Percentiles rank a stretch among this genome's conserved stretches.
These are phyloP conservation scores for Amblyopsis hoosieri DNA, from an alignment of 2,797 vertebrate genomes.

Conservation along the genomic window DNA sequence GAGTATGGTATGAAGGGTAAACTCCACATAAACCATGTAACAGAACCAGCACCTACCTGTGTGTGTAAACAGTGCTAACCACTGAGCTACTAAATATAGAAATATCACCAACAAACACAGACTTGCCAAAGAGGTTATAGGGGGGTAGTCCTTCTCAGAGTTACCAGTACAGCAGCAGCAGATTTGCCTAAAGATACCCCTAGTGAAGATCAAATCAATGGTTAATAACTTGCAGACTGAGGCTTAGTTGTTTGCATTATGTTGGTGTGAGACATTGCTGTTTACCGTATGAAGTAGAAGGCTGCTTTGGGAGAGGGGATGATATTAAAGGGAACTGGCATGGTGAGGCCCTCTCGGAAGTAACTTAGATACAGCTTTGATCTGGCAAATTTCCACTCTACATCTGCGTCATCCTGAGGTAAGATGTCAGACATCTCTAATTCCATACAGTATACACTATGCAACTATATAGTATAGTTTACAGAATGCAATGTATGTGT, in stretches of 20 bases:
- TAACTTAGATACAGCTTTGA: conserved; percentile 91
- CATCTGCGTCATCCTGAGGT: conserved; percentile 86
- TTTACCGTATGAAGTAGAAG: conserved; percentile 84
- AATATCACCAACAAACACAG: neutral
- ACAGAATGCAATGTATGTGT: neutral
- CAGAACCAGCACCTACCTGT: too few relatives aligned
- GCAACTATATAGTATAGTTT: neutral
- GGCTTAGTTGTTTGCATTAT: neutral
- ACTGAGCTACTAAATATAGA: too few relatives aligned
- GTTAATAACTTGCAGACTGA: neutral
- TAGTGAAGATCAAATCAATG: conserved; percentile 43
- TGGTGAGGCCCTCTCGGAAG: conserved; percentile 88
- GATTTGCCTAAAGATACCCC: conserved; percentile 73
- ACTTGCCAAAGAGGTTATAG: conserved; percentile 78
- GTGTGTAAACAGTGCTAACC: too few relatives aligned
- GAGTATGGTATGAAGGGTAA: too few relatives aligned
- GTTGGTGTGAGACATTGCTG: neutral
- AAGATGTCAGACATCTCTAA: neutral
- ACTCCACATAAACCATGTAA: too few relatives aligned
- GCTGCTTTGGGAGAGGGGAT: conserved; percentile 87
- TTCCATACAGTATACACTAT: too few relatives aligned
- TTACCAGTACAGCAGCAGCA: conserved; percentile 80
- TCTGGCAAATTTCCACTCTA: conserved; percentile 91
- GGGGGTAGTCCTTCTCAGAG: conserved; percentile 75
- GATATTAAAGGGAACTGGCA: conserved; percentile 91